Evolutionary conservation across 2,797 vertebrate species (phyloP).

Genomic region (Glyptemys insculpta): DNA sequence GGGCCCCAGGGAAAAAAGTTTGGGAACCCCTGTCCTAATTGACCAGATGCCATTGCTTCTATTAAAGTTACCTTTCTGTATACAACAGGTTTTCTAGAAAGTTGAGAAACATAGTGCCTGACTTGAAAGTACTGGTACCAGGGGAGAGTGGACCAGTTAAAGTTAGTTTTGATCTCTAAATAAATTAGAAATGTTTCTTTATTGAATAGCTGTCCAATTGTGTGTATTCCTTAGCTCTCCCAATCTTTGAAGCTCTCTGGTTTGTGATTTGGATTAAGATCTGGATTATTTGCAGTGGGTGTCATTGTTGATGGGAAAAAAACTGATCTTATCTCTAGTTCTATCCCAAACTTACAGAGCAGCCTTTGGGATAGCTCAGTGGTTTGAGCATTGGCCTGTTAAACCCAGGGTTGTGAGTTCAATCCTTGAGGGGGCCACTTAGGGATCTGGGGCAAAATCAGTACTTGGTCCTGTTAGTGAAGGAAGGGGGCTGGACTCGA

Average conservation of each 20-base stretch:
- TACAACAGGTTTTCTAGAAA: not conserved
- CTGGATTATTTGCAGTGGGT: not conserved
- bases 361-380: too few species aligned
- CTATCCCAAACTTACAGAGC: too few species aligned
- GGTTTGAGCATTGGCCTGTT: too few species aligned
- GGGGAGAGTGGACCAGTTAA: not conserved
- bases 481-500: too few species aligned
- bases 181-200: not conserved
- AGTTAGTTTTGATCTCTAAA: not conserved
- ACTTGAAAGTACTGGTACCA: not conserved
- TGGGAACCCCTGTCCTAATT: not conserved
- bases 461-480: too few species aligned
- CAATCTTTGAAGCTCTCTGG: not conserved
- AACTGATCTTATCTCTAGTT: too few species aligned
- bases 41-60: not conserved
- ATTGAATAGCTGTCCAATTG: not conserved
- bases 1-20: not conserved
- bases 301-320: not conserved
- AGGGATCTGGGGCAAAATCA: too few species aligned
- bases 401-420: too few species aligned
- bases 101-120: not conserved
- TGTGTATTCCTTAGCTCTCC: not conserved
- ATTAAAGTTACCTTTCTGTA: not conserved
- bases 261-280: not conserved
- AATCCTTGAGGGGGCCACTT: too few species aligned